phyloP scores from a whole-genome alignment of 2,888 invertebrate genomes.

The Drosophila mimetica region DNA sequence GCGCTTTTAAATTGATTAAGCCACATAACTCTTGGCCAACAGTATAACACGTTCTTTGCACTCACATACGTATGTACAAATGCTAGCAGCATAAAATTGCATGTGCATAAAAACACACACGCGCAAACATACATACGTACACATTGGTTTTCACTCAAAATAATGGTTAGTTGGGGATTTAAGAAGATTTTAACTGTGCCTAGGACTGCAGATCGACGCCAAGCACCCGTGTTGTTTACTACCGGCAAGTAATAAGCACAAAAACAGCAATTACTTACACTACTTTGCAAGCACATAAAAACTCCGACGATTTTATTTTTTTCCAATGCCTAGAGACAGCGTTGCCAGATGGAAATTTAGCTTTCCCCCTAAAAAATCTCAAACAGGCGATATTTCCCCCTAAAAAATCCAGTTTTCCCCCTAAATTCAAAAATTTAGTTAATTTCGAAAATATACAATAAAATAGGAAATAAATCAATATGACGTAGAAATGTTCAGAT shows the following conservation, averaged over 20 bases:
- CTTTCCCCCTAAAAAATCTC: no score
- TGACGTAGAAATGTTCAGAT: no score
- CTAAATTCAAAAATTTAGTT: no score
- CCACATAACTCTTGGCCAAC: background rate
- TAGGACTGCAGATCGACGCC: background rate
- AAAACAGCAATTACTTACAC: conserved; percentile 22
- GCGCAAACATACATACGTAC: conserved; percentile 26
- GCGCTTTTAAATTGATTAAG: background rate
- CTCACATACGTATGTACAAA: background rate
- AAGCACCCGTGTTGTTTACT: background rate
- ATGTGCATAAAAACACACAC: conserved; percentile 36
- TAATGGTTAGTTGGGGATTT: background rate
- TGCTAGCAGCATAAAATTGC: conserved; percentile 31
- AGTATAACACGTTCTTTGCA: background rate
- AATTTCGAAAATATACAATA: no score
- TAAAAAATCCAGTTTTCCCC: no score
- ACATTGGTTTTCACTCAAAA: background rate
- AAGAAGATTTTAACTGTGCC: background rate
- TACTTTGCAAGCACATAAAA: conserved; percentile 19
- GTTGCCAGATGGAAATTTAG: no score
- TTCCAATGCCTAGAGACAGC: conserved; percentile 19
- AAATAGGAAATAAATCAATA: no score
- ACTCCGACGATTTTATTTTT: conserved; percentile 25
- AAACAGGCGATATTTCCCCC: no score
- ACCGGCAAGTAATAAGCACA: conserved; percentile 17